Base-by-base conservation (phyloP, 35 echinoderm and acorn worm genomes). In the Anneissia japonica region DNA sequence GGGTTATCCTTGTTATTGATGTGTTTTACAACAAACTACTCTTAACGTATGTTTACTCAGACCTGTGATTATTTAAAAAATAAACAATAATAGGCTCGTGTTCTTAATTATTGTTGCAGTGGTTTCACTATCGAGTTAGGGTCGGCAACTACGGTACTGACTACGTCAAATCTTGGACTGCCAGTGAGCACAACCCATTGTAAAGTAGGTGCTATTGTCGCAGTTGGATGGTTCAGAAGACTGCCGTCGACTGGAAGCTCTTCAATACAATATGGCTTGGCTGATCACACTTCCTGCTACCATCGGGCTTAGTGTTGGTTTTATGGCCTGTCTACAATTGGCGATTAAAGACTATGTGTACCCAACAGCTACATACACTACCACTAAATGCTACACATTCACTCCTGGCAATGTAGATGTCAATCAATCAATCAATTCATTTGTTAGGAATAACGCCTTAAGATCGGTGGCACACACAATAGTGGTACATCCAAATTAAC, bases 111-210 rank as follows among this genome's bases (percentile, higher is more conserved):
- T 35, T 73, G 19, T 73, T 85, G 34, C 86, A 93, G 92, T 73
- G 87, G 92, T 21, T 86, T 93, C 46, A 84, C 87, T 36, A 86
- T 93, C 38, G 87, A 93, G 46, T 38, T 93, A 12, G 92, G 92
- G 10, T 89, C 92, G 4, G 92, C 92, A 0, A 77, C 77, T 30
- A 93, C 92, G 13, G 92, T 93, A 19, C 87, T 93, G 0, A 36
- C 89, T 0, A 87, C 92, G 19, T 93, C 92, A 19, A 93, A 93
- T 80, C 83, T 93, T 4, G 92, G 92, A 0, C 81, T 93, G 19
- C 92, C 92, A 33, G 81, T 93, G 76, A 90, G 87, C 5, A 89
- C 92, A 36, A 93, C 92, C 1, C 92, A 93, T 37, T 93, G 92
- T 72, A 83, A 89, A 76, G 87, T 89, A 5, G 92, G 92, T 23